Evolutionary conservation across 2,113 vertebrate genomes (phyloP).

Genomic region (Dolichotis patagonum): DNA sequence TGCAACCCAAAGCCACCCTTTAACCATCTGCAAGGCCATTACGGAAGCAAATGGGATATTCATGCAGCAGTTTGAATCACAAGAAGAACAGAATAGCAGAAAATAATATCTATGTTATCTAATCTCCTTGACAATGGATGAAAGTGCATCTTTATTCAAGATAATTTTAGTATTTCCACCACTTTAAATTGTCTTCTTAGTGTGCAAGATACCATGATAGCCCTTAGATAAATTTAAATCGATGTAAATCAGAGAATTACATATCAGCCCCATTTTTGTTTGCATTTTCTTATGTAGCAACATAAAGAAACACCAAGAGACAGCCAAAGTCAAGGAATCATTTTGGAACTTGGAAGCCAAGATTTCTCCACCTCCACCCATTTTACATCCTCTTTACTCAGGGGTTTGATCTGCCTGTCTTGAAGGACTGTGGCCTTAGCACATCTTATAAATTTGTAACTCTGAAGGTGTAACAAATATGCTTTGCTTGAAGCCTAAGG

Average conservation of each 20-base stretch:
- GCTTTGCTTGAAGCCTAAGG: neutral
- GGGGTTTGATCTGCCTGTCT: neutral
- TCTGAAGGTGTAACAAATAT: neutral
- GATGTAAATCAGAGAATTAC: neutral
- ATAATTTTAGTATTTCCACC: neutral
- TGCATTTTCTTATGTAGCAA: neutral
- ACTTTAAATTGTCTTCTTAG: neutral
- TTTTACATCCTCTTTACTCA: neutral
- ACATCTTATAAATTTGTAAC: neutral
- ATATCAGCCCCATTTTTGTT: neutral
- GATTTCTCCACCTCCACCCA: neutral
- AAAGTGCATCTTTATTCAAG: slow-evolving; percentile 45
- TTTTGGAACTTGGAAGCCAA: neutral
- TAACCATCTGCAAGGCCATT: slow-evolving; percentile 82
- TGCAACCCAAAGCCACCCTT: slow-evolving; percentile 74
- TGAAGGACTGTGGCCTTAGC: neutral
- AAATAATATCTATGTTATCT: slow-evolving; percentile 9
- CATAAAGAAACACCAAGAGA: neutral
- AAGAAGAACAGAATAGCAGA: neutral
- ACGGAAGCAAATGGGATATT: slow-evolving; percentile 56
- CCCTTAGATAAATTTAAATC: neutral
- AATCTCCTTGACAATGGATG: neutral
- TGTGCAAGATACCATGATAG: neutral
- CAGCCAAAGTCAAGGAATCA: neutral
- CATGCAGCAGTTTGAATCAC: slow-evolving; percentile 41